phyloP scores from a whole-genome alignment of 2,113 vertebrate species.

The Sitta europaea region DNA sequence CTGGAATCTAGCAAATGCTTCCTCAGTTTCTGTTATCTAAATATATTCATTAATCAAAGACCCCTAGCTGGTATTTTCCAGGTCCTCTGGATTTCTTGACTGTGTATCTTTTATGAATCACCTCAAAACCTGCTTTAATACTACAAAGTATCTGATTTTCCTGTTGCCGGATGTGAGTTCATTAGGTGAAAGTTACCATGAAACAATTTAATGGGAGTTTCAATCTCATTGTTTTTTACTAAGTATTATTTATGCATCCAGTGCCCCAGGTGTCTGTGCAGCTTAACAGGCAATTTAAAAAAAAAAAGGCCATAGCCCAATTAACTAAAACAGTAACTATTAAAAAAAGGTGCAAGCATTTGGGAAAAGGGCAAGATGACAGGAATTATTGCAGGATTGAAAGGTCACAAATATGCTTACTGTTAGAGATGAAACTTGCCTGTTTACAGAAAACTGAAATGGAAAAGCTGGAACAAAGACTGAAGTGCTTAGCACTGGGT shows the following conservation, averaged over 20 bases:
- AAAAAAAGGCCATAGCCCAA: background rate
- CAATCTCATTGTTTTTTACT: background rate
- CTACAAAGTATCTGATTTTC: conserved; percentile 7
- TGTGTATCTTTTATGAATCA: background rate
- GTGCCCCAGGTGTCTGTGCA: conserved; percentile 25
- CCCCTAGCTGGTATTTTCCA: background rate
- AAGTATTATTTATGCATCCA: conserved; percentile 48
- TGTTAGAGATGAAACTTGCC: background rate
- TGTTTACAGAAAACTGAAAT: conserved; percentile 2
- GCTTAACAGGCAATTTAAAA: conserved; percentile 25
- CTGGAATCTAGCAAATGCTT: background rate
- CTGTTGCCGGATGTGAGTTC: conserved; percentile 25
- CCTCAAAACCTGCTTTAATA: background rate
- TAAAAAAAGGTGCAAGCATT: conserved; percentile 28
- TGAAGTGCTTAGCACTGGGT: background rate
- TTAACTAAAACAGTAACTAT: conserved; percentile 20
- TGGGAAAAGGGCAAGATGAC: background rate
- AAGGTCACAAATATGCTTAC: background rate
- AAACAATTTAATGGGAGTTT: conserved; percentile 29
- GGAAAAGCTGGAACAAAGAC: conserved; percentile 3
- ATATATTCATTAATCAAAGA: background rate
- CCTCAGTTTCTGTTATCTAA: background rate
- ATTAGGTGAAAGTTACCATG: conserved; percentile 11
- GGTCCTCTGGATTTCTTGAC: background rate
- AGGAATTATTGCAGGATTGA: background rate